Evolutionary conservation across 1,140 invertebrate genomes (phyloP).

Genomic region (Drosophila sucinea): DNA sequence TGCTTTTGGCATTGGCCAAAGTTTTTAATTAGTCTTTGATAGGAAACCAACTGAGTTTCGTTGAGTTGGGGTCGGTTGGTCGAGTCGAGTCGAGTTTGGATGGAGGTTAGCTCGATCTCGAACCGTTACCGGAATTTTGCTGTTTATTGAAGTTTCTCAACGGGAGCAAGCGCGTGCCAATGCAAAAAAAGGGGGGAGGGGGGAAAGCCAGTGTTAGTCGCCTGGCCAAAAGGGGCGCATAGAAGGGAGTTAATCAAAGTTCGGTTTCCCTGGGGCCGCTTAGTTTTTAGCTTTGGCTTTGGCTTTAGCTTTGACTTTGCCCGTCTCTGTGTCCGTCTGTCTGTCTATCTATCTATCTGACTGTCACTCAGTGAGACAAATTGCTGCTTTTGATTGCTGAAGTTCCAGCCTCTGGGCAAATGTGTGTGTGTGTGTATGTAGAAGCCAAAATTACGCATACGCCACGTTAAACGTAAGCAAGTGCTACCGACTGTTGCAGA

Average conservation of each 20-base stretch:
- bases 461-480: slow-evolving; percentile 52
- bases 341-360: slow-evolving; percentile 3
- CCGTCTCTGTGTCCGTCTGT: background rate
- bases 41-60: slow-evolving; percentile 66
- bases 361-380: slow-evolving; percentile 13
- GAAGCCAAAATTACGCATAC: slow-evolving; percentile 67
- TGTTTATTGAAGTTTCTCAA: slow-evolving; percentile 45
- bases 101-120: slow-evolving; percentile 8
- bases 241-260: slow-evolving; percentile 65
- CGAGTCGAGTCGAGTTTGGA: slow-evolving; percentile 10
- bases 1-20: slow-evolving; percentile 68
- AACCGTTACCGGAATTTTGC: slow-evolving; percentile 20
- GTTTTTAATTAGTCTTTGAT: slow-evolving; percentile 82
- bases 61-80: slow-evolving; percentile 33
- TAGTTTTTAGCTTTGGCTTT: slow-evolving; percentile 33
- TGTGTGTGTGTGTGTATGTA: slow-evolving; percentile 20
- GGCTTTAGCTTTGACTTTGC: slow-evolving; percentile 19
- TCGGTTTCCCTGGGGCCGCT: slow-evolving; percentile 63
- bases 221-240: background rate
- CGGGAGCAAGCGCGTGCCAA: slow-evolving; percentile 23
- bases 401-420: slow-evolving; percentile 27
- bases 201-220: background rate
- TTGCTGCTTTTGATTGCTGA: slow-evolving; percentile 47
- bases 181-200: background rate
- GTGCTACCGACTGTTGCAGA: too few relatives aligned